Evolutionary conservation across 2,113 vertebrate genomes (phyloP).

Genomic region (Rhea americana): DNA sequence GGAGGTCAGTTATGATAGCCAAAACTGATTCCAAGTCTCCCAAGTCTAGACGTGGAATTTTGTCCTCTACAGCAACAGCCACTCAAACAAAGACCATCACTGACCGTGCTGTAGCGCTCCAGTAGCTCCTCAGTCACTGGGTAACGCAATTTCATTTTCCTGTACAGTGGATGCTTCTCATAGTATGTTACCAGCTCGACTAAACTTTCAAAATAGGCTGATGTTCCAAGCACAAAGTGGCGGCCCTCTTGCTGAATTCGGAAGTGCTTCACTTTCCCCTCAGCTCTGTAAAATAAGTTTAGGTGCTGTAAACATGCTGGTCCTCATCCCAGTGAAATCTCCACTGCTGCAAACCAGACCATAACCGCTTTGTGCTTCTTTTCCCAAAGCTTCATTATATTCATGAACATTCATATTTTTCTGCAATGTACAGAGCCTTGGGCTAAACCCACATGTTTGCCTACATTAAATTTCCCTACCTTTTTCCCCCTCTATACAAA

Average conservation of each 20-base stretch:
- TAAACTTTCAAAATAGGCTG: slow-evolving; percentile 92
- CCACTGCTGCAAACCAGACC: neutral
- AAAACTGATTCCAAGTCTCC: neutral
- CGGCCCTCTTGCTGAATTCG: slow-evolving; percentile 89
- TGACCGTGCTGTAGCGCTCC: slow-evolving; percentile 86
- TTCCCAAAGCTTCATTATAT: neutral
- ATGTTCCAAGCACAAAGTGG: slow-evolving; percentile 90
- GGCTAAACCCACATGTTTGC: neutral
- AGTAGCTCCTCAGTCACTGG: slow-evolving; percentile 91
- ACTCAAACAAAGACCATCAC: neutral
- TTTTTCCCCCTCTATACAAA: neutral
- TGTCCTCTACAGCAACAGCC: fast-evolving
- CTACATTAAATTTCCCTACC: neutral
- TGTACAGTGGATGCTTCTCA: slow-evolving; percentile 89
- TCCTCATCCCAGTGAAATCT: neutral
- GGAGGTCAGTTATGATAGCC: fast-evolving
- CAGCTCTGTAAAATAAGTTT: slow-evolving; percentile 79
- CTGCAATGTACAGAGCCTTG: neutral
- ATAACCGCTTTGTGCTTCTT: neutral
- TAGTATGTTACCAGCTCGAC: slow-evolving; percentile 94
- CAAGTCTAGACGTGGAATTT: neutral
- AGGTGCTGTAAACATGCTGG: neutral
- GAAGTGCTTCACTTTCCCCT: slow-evolving; percentile 95
- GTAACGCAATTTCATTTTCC: slow-evolving; percentile 94
- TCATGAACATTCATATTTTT: neutral